phyloP scores from a whole-genome alignment of 2,113 vertebrate species.

The Xyliphius kryptos region DNA sequence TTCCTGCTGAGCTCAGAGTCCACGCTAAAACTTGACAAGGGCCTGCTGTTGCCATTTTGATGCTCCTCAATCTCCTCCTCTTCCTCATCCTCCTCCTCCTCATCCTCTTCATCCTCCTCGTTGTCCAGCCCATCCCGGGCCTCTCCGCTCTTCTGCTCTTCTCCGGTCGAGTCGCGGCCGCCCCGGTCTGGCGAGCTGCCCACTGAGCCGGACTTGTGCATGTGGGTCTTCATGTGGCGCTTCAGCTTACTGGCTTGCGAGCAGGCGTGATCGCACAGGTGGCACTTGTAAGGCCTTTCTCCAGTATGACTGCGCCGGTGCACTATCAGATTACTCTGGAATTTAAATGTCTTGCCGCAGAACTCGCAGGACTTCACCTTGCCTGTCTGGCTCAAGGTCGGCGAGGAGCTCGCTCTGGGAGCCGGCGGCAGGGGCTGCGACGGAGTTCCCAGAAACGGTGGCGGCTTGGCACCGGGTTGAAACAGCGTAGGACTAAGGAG shows the following conservation, averaged over 20 bases:
- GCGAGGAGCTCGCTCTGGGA: slow-evolving; percentile 47
- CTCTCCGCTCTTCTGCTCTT: slow-evolving; percentile 79
- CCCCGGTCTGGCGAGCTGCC: slow-evolving; percentile 88
- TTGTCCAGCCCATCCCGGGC: slow-evolving; percentile 80
- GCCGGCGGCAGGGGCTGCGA: slow-evolving; percentile 74
- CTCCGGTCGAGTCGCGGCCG: slow-evolving; percentile 79
- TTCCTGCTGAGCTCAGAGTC: slow-evolving; percentile 87
- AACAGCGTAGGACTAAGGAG: slow-evolving; percentile 87
- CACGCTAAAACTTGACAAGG: slow-evolving; percentile 92
- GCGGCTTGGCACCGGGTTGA: slow-evolving; percentile 87
- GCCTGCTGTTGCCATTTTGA: slow-evolving; percentile 85
- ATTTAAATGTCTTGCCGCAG: slow-evolving; percentile 98
- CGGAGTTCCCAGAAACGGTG: slow-evolving; percentile 83
- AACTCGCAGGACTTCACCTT: slow-evolving; percentile 98
- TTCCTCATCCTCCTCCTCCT: slow-evolving; percentile 84
- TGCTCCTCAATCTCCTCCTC: slow-evolving; percentile 87
- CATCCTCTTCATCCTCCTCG: slow-evolving; percentile 83
- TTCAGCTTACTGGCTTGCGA: slow-evolving; percentile 99
- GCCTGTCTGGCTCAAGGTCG: slow-evolving; percentile 72
- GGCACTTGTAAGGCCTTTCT: slow-evolving; percentile 98
- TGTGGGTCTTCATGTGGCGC: slow-evolving; percentile 99
- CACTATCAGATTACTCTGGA: slow-evolving; percentile 97
- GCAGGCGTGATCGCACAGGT: slow-evolving; percentile 96
- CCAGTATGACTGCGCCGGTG: slow-evolving; percentile 97
- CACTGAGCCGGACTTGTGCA: slow-evolving; percentile 93